These are phyloP conservation scores for Gavialis gangeticus DNA, from an alignment of 2,113 vertebrate genomes.

Conservation along the genomic window DNA sequence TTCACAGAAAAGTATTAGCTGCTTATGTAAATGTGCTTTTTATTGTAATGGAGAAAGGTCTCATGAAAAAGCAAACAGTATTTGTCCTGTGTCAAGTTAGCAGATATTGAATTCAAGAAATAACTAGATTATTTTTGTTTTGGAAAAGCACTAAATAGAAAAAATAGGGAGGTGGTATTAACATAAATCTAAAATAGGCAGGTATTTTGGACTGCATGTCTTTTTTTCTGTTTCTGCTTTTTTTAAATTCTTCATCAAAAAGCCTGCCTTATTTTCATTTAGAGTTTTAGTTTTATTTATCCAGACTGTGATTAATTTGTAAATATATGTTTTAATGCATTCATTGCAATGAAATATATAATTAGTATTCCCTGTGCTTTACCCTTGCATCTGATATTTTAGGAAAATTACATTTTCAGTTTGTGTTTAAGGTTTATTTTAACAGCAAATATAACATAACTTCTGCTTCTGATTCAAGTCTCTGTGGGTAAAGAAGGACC, in stretches of 20 bases:
- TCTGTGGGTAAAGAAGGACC: background rate
- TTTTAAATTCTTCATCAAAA: conserved; percentile 5
- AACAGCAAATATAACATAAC: background rate
- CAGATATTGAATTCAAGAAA: conserved; percentile 5
- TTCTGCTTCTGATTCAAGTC: background rate
- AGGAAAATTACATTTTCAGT: background rate
- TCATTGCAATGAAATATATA: background rate
- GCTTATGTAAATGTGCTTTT: background rate
- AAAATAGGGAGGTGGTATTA: background rate
- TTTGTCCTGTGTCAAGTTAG: background rate
- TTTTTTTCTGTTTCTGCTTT: background rate
- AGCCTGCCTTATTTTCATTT: background rate
- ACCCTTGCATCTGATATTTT: background rate
- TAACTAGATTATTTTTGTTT: background rate
- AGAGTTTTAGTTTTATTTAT: background rate
- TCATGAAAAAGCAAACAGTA: background rate
- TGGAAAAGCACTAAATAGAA: background rate
- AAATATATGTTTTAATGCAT: background rate
- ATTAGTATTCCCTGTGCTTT: background rate
- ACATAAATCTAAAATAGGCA: background rate
- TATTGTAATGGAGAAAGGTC: background rate
- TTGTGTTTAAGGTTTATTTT: background rate
- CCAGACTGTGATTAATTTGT: background rate
- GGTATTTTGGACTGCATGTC: background rate
- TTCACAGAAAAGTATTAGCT: background rate